Conservation (phyloP, 2,888 invertebrate genomes). For the Psylliodes chrysocephalus region DNA sequence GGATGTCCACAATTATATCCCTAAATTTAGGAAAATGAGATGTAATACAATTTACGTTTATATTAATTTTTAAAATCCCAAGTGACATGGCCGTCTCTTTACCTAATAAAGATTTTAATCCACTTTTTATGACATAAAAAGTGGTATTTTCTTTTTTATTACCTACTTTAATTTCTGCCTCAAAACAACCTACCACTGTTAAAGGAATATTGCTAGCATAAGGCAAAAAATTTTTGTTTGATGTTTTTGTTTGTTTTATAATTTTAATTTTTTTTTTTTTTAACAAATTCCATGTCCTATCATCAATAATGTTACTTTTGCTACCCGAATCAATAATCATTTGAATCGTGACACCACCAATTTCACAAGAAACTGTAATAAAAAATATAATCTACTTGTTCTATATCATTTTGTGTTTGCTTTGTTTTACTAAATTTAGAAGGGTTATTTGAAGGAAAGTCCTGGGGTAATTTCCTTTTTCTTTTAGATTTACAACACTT, state of each 20-base stretch:
- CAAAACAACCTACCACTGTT: slow-evolving; percentile 41
- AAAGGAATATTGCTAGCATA: slow-evolving; percentile 38
- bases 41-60: too few species aligned
- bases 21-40: too few species aligned
- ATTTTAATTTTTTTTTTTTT: slow-evolving; percentile 35
- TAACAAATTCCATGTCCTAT: slow-evolving; percentile 40
- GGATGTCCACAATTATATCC: too few species aligned
- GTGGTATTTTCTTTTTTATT: slow-evolving; percentile 31
- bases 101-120: too few species aligned
- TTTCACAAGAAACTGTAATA: slow-evolving; percentile 20
- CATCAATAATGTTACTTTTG: slow-evolving; percentile 42
- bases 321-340: slow-evolving; percentile 48
- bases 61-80: too few species aligned
- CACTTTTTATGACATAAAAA: slow-evolving; percentile 41
- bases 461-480: too few species aligned
- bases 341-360: slow-evolving; percentile 36
- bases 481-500: too few species aligned
- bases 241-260: too few species aligned
- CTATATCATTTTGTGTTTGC: too few species aligned
- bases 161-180: slow-evolving; percentile 33
- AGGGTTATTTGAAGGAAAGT: neutral
- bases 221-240: slow-evolving; percentile 29
- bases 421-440: too few species aligned
- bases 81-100: too few species aligned
- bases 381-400: slow-evolving; percentile 27